These are phyloP conservation scores for Scaptodrosophila latifasciaeformis DNA, from an alignment of 2,888 invertebrate genomes.

Conservation along the genomic window DNA sequence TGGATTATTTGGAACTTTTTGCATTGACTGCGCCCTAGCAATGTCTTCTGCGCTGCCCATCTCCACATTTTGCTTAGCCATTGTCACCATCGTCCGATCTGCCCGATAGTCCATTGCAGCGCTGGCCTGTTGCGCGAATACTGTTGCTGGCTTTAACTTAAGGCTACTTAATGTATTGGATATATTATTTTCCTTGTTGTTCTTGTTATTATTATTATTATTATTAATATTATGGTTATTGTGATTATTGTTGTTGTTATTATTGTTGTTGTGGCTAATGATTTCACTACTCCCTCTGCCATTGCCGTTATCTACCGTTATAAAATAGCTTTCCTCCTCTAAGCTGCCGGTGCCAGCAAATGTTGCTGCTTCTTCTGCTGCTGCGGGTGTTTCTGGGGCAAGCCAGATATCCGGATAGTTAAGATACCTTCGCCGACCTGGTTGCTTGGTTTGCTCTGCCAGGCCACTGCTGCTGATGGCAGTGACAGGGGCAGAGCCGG, in stretches of 20 bases:
- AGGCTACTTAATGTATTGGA: slow-evolving; percentile 66
- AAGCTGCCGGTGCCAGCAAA: slow-evolving; percentile 24
- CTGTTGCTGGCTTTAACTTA: slow-evolving; percentile 68
- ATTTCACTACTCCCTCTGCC: slow-evolving; percentile 52
- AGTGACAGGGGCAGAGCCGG: slow-evolving; percentile 29
- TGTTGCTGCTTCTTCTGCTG: slow-evolving; percentile 42
- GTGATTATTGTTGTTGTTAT: slow-evolving; percentile 41
- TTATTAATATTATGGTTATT: slow-evolving; percentile 31
- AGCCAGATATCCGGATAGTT: too few relatives aligned
- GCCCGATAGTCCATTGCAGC: slow-evolving; percentile 11
- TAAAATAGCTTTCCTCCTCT: slow-evolving; percentile 47
- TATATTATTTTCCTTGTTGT: slow-evolving; percentile 37
- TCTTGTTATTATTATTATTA: slow-evolving; percentile 33
- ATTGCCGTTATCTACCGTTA: slow-evolving; percentile 35
- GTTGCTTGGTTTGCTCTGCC: too few relatives aligned
- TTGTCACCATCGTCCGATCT: slow-evolving; percentile 24
- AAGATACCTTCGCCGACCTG: too few relatives aligned
- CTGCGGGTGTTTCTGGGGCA: slow-evolving; percentile 64
- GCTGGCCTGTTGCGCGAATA: slow-evolving; percentile 48
- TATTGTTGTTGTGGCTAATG: slow-evolving; percentile 33
- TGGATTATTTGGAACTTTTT: slow-evolving; percentile 75
- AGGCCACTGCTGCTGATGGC: slow-evolving; percentile 8
- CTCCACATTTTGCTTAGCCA: slow-evolving; percentile 27
- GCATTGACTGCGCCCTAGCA: slow-evolving; percentile 55
- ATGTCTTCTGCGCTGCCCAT: slow-evolving; percentile 26